Base-by-base conservation (phyloP, 2,797 vertebrate species). In the Meda fulgida region DNA sequence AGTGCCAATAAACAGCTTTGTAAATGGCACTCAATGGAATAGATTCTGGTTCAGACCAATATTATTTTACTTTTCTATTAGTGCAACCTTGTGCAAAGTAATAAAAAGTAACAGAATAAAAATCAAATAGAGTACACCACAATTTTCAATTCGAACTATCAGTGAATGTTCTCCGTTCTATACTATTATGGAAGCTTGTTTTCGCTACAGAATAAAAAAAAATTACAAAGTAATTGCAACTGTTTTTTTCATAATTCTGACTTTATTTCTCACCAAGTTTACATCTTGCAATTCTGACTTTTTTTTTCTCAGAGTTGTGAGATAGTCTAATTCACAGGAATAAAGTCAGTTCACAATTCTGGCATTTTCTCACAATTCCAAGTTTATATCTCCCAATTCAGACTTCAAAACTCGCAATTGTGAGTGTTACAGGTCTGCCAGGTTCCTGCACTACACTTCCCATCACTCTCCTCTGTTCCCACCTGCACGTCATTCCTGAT, bases 1-100 rank as follows among this genome's bases (percentile, higher is more conserved):
- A 46, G 18, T 29, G 10, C 18, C n/a, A 14, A 23, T 43, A 79
- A 78, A 78, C 55, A 78, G 14, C 76, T 78, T 26, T 31, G 26
- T 43, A 79, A 79, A 79, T 66, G 26, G 16, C 26, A 66, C 29
- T 21, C 53, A 43, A 23, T 60, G 34, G 18, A 65, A 78, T 65
- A 21, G 29, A 23, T 43, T 72, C 13, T 43, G n/a, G 11, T 21
- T 67, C 21, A 46, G 70, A n/a, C n/a, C 29, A 26, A 48, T 7
- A 16, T 29, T 14, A 29, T 63, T 65, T 65, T n/a, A 43, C 9
- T 29, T 4, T 60, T 78, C 36, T 78, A 14, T 78, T n/a, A 14
- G 70, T 18, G 40, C n/a, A 46, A 29, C 7, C 40, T 66, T 34
- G 29, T 66, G 13, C 31, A 7, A 66, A 66, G 16, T 66, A 66